Percentiles rank a stretch among this genome's conserved stretches.
Conservation (phyloP, 1,140 invertebrate genomes). For the Rhysida immarginata region DNA sequence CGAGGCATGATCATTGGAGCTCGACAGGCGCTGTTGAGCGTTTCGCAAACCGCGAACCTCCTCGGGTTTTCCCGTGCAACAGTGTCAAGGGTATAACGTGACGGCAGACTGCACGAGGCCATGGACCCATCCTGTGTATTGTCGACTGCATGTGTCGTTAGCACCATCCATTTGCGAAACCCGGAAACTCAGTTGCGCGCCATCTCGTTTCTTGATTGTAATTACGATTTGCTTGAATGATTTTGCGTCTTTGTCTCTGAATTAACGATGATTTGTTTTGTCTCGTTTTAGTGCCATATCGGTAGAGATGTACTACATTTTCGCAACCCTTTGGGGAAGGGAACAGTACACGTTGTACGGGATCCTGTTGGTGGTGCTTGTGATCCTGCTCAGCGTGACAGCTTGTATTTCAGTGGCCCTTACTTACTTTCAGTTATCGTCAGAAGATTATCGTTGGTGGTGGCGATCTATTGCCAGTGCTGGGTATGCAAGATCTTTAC, state of each 20-base stretch:
- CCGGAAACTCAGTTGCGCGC: background rate
- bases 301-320: constrained; percentile 40
- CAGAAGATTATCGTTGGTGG: constrained; percentile 41
- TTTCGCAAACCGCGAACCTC: no score
- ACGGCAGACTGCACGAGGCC: no score
- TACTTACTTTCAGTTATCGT: constrained; percentile 38
- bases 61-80: no score
- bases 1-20: no score
- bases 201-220: background rate
- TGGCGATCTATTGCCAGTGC: constrained; percentile 36
- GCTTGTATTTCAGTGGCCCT: constrained; percentile 37
- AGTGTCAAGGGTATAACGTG: no score
- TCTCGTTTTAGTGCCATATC: constrained; percentile 34
- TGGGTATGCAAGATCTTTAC: no score
- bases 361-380: constrained; percentile 35
- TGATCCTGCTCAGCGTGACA: constrained; percentile 36
- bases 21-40: no score
- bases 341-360: constrained; percentile 37
- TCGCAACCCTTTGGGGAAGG: constrained; percentile 38
- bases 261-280: constrained; percentile 5
- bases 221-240: background rate
- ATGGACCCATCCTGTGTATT: background rate
- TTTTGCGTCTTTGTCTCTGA: constrained; percentile 5
- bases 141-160: no score
- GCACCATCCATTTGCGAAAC: no score